Conservation (phyloP, 2,797 vertebrate species). For the Morelia viridis region DNA sequence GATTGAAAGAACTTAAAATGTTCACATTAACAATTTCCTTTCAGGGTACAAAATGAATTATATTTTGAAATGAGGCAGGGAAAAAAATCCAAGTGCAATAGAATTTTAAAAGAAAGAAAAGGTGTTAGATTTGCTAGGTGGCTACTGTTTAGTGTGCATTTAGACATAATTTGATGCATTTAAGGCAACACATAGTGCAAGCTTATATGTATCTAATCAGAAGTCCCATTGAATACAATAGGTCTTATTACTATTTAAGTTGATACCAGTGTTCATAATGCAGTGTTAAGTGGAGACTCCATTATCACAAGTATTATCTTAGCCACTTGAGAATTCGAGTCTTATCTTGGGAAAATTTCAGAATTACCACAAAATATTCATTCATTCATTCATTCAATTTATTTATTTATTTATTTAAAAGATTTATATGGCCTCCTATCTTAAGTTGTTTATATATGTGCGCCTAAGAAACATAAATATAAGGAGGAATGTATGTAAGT, state of each 20-base stretch:
- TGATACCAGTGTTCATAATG: too few species aligned
- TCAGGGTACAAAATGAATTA: slow-evolving; percentile 11
- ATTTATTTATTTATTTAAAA: too few species aligned
- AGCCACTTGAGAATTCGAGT: not conserved
- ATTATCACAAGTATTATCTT: not conserved
- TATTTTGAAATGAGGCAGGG: slow-evolving; percentile 12
- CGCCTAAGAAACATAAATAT: too few species aligned
- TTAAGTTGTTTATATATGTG: not conserved
- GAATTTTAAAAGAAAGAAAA: not conserved
- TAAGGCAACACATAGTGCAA: not conserved
- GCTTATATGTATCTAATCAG: not conserved
- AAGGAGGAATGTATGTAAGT: too few species aligned
- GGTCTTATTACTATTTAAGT: not conserved
- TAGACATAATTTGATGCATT: not conserved
- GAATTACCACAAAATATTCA: not conserved
- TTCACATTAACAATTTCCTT: slow-evolving; percentile 10
- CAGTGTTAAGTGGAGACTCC: not conserved
- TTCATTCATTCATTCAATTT: too few species aligned
- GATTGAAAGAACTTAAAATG: slow-evolving; percentile 25
- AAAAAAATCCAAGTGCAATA: not conserved
- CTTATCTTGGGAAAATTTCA: not conserved
- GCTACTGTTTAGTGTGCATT: not conserved
- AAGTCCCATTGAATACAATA: not conserved
- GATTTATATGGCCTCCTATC: too few species aligned
- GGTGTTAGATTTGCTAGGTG: not conserved